Conservation (phyloP, 2,113 vertebrate genomes). For the Oreotrochilus melanogaster region DNA sequence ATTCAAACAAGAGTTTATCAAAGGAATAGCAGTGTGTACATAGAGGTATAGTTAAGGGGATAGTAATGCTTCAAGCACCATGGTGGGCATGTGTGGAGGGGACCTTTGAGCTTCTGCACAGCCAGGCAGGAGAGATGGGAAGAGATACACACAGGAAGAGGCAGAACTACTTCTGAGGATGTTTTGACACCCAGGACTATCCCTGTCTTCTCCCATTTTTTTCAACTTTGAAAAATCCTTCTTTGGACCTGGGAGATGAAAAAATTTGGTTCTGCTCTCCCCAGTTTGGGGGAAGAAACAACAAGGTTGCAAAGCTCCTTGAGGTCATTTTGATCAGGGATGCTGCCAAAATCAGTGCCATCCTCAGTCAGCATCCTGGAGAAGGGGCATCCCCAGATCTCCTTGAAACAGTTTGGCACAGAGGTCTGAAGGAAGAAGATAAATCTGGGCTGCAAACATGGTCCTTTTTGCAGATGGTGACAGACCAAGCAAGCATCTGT, state of each 20-base stretch:
- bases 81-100: rapidly evolving
- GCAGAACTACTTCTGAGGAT: background rate
- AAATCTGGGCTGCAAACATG: rapidly evolving
- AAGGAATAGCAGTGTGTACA: background rate
- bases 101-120: background rate
- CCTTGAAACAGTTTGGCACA: background rate
- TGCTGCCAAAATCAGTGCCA: background rate
- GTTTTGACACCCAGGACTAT: background rate
- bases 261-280: background rate
- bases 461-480: background rate
- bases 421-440: too few relatives aligned
- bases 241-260: background rate
- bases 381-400: background rate
- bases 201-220: background rate
- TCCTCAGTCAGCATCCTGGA: rapidly evolving
- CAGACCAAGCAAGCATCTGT: background rate
- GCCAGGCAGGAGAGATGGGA: background rate
- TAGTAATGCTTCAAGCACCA: background rate
- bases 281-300: rapidly evolving
- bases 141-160: background rate
- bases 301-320: rapidly evolving
- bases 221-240: background rate
- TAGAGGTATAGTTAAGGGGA: background rate
- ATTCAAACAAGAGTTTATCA: background rate
- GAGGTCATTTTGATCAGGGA: rapidly evolving